These are phyloP conservation scores for Pogonocherus hispidulus DNA, from an alignment of 2,888 invertebrate species.

Conservation along the genomic window DNA sequence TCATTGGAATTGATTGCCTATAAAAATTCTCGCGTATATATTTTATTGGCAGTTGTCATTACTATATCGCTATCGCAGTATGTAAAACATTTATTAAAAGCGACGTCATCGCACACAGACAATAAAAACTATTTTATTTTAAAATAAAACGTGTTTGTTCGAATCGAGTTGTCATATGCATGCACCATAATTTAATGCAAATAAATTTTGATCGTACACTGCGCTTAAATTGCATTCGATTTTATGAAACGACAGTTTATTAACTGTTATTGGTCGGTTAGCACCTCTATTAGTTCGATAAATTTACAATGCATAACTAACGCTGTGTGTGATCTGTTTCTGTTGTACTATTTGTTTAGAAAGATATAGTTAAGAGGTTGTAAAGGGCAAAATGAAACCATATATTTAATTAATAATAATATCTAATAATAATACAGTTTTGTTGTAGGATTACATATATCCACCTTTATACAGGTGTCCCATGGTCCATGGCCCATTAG, in stretches of 20 bases:
- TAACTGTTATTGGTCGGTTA: constrained; percentile 25
- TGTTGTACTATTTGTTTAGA: no score
- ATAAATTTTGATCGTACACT: constrained; percentile 52
- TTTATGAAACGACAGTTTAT: constrained; percentile 25
- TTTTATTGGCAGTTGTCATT: constrained; percentile 36
- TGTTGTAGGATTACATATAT: no score
- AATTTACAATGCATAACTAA: background rate
- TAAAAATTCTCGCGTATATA: constrained; percentile 36
- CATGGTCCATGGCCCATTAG: no score
- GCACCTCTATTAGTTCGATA: constrained; percentile 7
- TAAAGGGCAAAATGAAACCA: no score
- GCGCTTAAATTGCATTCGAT: constrained; percentile 34
- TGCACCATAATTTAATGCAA: constrained; percentile 51
- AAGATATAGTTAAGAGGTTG: no score
- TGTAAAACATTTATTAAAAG: constrained; percentile 54
- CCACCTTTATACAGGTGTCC: no score
- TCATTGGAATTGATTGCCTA: constrained; percentile 29
- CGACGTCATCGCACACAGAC: constrained; percentile 44
- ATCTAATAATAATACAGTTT: no score
- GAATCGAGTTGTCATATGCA: constrained; percentile 52
- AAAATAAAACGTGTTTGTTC: constrained; percentile 49
- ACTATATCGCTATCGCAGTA: constrained; percentile 33
- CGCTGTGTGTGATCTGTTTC: no score
- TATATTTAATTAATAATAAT: no score
- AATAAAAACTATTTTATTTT: constrained; percentile 54